A percentile compares a stretch with the other conserved stretches of the same genome.
Conservation (phyloP, 2,888 invertebrate genomes). For the Spialia ferax region DNA sequence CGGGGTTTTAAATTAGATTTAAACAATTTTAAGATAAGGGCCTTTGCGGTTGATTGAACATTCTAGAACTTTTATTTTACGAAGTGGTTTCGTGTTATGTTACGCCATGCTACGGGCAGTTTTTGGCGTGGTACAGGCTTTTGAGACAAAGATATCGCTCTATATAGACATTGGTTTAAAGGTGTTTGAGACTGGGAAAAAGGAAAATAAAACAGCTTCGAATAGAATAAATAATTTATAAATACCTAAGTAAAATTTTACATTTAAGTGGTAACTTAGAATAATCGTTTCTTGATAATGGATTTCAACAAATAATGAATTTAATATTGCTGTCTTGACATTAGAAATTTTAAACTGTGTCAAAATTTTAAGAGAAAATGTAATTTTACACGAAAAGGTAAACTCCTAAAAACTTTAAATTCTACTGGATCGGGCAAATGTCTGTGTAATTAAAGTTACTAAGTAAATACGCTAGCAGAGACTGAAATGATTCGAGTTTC, state of each 20-base stretch:
- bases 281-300: too few relatives aligned
- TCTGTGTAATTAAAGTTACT: slow-evolving; percentile 18
- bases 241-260: too few relatives aligned
- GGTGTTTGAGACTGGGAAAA: too few relatives aligned
- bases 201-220: too few relatives aligned
- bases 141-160: neutral
- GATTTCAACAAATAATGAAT: neutral
- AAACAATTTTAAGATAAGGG: slow-evolving; percentile 31
- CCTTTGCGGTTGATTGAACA: slow-evolving; percentile 24
- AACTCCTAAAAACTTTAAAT: neutral
- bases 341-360: neutral
- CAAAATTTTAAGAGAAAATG: neutral
- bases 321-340: neutral
- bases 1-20: slow-evolving; percentile 26
- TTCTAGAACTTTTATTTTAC: slow-evolving; percentile 29
- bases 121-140: neutral
- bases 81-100: slow-evolving; percentile 8
- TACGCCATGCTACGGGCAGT: neutral
- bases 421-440: neutral
- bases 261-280: too few relatives aligned
- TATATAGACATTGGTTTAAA: neutral
- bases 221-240: too few relatives aligned
- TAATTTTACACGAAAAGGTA: neutral
- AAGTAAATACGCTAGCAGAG: slow-evolving; percentile 6
- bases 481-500: slow-evolving; percentile 9